phyloP scores from a whole-genome alignment of 2,888 invertebrate genomes.

The Mythimna impura region DNA sequence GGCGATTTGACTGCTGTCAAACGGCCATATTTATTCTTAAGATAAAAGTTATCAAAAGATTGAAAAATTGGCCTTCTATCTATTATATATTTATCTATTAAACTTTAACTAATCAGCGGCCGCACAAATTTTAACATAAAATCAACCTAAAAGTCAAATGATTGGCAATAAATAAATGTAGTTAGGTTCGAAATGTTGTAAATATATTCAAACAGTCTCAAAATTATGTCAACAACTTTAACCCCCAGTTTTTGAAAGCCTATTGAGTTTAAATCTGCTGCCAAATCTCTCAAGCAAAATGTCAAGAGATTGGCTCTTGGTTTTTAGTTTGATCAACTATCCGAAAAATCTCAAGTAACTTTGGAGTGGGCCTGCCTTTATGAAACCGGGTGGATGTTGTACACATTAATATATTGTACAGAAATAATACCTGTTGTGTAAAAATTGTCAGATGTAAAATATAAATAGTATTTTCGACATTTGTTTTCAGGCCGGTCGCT shows the following conservation, averaged over 20 bases:
- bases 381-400: not conserved
- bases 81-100: too few species aligned
- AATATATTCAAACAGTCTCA: not conserved
- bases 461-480: conserved; percentile 15
- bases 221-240: conserved; percentile 15
- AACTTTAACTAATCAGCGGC: too few species aligned
- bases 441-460: not conserved
- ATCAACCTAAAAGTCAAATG: not conserved
- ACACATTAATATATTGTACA: not conserved
- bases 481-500: not conserved
- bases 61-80: too few species aligned
- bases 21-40: too few species aligned
- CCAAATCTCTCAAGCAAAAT: conserved; percentile 6
- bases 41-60: too few species aligned
- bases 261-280: not conserved
- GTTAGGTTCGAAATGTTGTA: not conserved
- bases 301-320: not conserved
- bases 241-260: not conserved
- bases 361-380: not conserved
- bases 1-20: too few species aligned
- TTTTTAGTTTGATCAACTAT: not conserved
- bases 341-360: too few species aligned
- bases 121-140: too few species aligned
- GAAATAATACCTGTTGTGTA: not conserved
- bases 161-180: not conserved